These are phyloP conservation scores for Aplocera efformata DNA, from an alignment of 2,888 invertebrate genomes.

Conservation along the genomic window DNA sequence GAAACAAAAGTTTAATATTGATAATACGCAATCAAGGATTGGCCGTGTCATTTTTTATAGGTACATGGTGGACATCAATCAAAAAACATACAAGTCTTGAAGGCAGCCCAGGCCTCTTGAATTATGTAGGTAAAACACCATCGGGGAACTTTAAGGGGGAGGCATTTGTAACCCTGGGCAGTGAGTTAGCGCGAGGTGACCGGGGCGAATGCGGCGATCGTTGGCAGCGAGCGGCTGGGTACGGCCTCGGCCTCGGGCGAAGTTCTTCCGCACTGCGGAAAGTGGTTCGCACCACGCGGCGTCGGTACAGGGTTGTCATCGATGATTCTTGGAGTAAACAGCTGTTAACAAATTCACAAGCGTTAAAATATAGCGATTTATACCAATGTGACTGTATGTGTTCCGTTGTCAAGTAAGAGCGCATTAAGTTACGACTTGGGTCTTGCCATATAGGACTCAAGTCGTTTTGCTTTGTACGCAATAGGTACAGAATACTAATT, in stretches of 20 bases:
- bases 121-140: conserved; percentile 26
- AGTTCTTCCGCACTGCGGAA: conserved; percentile 68
- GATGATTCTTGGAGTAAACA: conserved; percentile 66
- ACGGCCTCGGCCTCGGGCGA: conserved; percentile 59
- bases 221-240: conserved; percentile 37
- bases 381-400: too few relatives aligned
- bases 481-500: too few relatives aligned
- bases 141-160: conserved; percentile 56
- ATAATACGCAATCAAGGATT: too few relatives aligned
- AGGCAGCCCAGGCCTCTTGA: not conserved
- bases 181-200: conserved; percentile 53
- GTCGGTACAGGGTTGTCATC: conserved; percentile 54
- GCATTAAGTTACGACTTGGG: too few relatives aligned
- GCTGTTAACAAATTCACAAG: conserved; percentile 42
- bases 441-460: too few relatives aligned
- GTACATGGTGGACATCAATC: too few relatives aligned
- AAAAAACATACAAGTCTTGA: too few relatives aligned
- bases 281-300: conserved; percentile 53
- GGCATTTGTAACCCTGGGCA: conserved; percentile 47
- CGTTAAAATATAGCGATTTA: too few relatives aligned
- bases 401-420: too few relatives aligned
- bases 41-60: too few relatives aligned
- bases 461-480: too few relatives aligned
- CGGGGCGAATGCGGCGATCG: conserved; percentile 34
- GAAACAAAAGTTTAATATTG: too few relatives aligned